Evolutionary conservation across 2,888 invertebrate species (phyloP).

Genomic region (Torymus tubicola): DNA sequence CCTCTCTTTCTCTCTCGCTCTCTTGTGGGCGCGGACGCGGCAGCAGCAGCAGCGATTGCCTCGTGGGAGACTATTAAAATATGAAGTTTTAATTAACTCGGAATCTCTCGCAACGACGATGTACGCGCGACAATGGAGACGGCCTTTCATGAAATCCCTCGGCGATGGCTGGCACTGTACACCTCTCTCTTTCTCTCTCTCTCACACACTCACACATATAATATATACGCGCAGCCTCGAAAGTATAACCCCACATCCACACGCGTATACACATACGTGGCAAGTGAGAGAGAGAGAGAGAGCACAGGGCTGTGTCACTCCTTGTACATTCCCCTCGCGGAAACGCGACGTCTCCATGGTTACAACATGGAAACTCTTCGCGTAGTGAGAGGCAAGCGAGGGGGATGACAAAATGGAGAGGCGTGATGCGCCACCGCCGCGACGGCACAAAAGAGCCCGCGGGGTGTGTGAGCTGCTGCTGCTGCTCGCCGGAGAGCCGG

Average conservation of each 20-base stretch:
- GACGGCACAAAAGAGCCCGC: slow-evolving; percentile 36
- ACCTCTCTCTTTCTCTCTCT: too few species aligned
- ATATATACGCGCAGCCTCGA: neutral
- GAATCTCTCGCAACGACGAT: slow-evolving; percentile 24
- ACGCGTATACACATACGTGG: slow-evolving; percentile 7
- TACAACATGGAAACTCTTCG: slow-evolving; percentile 74
- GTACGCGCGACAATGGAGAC: slow-evolving; percentile 26
- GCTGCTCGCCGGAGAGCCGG: neutral
- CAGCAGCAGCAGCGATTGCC: too few species aligned
- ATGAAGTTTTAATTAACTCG: slow-evolving; percentile 57
- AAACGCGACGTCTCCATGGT: slow-evolving; percentile 75
- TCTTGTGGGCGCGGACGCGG: too few species aligned
- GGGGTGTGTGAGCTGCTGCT: slow-evolving; percentile 8
- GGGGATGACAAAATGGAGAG: slow-evolving; percentile 76
- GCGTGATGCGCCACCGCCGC: slow-evolving; percentile 65
- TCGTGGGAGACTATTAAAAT: slow-evolving; percentile 19
- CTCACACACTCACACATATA: neutral
- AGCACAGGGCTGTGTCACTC: slow-evolving; percentile 62
- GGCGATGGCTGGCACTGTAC: slow-evolving; percentile 9
- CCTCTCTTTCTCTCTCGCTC: too few species aligned
- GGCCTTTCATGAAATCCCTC: slow-evolving; percentile 23
- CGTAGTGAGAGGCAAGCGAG: slow-evolving; percentile 27
- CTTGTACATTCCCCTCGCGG: slow-evolving; percentile 70
- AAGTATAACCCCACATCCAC: neutral
- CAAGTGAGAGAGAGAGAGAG: slow-evolving; percentile 25